Evolutionary conservation across 2,113 vertebrate species (phyloP), one percentile per base, ranked within the genome.

Genomic region (Anarrhichthys ocellatus): DNA sequence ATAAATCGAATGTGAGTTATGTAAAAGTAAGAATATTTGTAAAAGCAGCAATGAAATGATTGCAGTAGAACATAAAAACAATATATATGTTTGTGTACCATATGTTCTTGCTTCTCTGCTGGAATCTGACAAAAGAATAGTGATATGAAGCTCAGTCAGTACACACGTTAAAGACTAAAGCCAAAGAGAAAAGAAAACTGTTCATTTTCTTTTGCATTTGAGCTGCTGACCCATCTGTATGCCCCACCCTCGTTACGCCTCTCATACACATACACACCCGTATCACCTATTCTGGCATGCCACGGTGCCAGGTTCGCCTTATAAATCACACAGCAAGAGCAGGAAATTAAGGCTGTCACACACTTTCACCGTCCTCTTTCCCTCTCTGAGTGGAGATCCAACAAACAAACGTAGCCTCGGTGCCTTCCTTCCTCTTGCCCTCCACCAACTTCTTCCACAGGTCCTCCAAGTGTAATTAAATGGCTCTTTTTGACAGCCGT

Each of bases 381-480:
- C 75, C 76, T 52, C 74, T 62, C 48, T 4, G 63, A 76, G 73
- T 74, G 42, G 24, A 81, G 80, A 85, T 82, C 52, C 10, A 65
- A 64, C 83, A 89, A 88, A 88, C 78, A 75, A 80, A 80, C 15
- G 65, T 22, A 59, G 63, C 72, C 80, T 17, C 32, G 0, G 54
- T 46, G 56, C 24, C 66, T 76, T 80, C 72, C 76, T 91, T 73
- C 84, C 78, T 74, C 79, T 65, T 73, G 66, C 76, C 73, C 78
- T 79, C 76, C 38, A 54, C 76, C 74, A 44, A 68, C 78, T 80
- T 82, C 71, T 85, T 83, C 67, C 83, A 1, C 79, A 20, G 64
- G 83, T 90, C 81, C 76, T 90, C 80, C 56, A 80, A 80, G 80
- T 93, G 92, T 91, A 94, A 94, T 95, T 92, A 94, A 91, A 91